A percentile compares a stretch with the other conserved stretches of the same genome.
phyloP scores from a whole-genome alignment of 2,113 vertebrate genomes.

The Salvelinus namaycush region DNA sequence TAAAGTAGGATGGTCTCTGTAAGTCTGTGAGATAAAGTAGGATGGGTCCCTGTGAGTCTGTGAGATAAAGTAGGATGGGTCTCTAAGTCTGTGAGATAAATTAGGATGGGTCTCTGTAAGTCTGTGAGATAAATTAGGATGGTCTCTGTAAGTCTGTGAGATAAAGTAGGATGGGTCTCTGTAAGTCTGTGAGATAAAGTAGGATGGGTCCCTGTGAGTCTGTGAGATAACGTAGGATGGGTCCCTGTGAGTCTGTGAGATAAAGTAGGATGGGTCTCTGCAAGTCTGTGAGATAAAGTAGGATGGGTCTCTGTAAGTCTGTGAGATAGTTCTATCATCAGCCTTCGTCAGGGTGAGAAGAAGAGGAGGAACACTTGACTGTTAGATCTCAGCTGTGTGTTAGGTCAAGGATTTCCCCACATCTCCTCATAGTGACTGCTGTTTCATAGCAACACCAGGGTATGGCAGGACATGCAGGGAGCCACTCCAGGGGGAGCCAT shows the following conservation, averaged over 20 bases:
- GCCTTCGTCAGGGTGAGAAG: neutral
- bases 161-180: too few relatives aligned
- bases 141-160: too few relatives aligned
- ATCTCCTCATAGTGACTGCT: conserved; percentile 2
- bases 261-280: too few relatives aligned
- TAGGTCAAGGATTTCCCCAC: conserved; percentile 41
- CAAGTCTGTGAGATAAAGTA: neutral
- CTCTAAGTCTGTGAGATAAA: too few relatives aligned
- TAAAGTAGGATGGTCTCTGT: too few relatives aligned
- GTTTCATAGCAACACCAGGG: neutral
- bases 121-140: too few relatives aligned
- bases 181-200: too few relatives aligned
- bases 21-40: too few relatives aligned
- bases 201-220: conserved; percentile 1
- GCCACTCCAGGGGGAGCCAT: conserved; percentile 2
- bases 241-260: too few relatives aligned
- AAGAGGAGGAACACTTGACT: conserved; percentile 2
- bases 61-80: too few relatives aligned
- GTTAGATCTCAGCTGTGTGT: conserved; percentile 14
- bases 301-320: neutral
- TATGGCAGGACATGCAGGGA: neutral
- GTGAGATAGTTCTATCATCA: neutral
- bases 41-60: too few relatives aligned
- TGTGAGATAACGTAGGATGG: neutral
- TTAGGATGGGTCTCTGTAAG: too few relatives aligned